Evolutionary conservation across 2,888 invertebrate genomes (phyloP).

Genomic region (Baronia brevicornis): DNA sequence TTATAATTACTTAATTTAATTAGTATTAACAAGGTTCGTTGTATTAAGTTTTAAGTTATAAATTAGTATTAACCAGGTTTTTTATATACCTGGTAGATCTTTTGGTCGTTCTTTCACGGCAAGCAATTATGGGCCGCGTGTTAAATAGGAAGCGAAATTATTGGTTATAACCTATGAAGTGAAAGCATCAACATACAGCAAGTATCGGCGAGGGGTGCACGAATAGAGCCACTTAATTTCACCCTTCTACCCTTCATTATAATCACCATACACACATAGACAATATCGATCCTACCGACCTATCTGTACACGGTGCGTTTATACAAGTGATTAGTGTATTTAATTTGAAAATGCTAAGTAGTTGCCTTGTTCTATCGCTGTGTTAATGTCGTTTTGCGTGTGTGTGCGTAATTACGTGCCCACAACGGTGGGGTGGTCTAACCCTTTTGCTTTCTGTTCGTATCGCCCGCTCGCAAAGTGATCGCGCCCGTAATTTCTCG

Average conservation of each 20-base stretch:
- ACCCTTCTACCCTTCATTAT: conserved; percentile 73
- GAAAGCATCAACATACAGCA: conserved; percentile 60
- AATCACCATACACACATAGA: conserved; percentile 66
- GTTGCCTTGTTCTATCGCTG: conserved; percentile 68
- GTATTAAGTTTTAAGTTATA: no score
- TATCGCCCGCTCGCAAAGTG: conserved; percentile 49
- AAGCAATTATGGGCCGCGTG: no score
- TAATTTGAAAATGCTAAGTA: conserved; percentile 76
- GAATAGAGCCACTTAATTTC: conserved; percentile 73
- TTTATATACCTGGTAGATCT: background rate
- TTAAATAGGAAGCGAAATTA: conserved; percentile 34
- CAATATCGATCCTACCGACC: conserved; percentile 56
- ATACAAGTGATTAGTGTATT: conserved; percentile 75
- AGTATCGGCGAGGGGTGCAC: conserved; percentile 56
- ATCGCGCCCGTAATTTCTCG: conserved; percentile 59
- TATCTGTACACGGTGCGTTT: conserved; percentile 56
- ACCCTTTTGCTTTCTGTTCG: conserved; percentile 51
- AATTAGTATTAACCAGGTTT: background rate
- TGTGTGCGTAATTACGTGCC: conserved; percentile 53
- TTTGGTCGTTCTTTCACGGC: conserved; percentile 3
- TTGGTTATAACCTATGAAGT: conserved; percentile 56
- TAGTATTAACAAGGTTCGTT: no score
- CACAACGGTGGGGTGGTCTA: conserved; percentile 45
- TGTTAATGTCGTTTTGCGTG: conserved; percentile 45
- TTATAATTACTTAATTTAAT: no score